phyloP scores from a whole-genome alignment of 2,113 vertebrate genomes.

The Acinonyx jubatus region DNA sequence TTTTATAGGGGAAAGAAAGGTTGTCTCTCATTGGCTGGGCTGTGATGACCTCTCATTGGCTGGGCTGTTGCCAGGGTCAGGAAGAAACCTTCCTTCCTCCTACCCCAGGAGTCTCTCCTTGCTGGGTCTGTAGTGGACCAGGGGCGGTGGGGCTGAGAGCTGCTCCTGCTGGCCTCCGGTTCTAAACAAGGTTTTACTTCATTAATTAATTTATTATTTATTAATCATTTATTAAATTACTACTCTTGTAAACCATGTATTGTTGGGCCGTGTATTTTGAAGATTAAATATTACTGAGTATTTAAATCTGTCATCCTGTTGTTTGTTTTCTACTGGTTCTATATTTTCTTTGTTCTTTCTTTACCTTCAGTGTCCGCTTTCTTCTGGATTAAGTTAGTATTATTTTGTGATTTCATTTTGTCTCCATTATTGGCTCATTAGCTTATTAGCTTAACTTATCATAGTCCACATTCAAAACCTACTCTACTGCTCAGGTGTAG shows the following conservation, averaged over 20 bases:
- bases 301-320: background rate
- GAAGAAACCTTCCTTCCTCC: too few species aligned
- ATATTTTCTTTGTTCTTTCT: background rate
- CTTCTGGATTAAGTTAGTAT: background rate
- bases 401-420: background rate
- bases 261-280: background rate
- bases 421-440: background rate
- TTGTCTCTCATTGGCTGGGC: too few species aligned
- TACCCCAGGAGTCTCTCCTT: too few species aligned
- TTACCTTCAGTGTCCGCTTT: background rate
- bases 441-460: background rate
- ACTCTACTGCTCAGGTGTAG: accelerated
- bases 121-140: too few species aligned
- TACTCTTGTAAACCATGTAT: background rate
- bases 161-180: too few species aligned
- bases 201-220: too few species aligned
- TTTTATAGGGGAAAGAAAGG: background rate
- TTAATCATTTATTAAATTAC: too few species aligned
- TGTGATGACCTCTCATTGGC: too few species aligned
- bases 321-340: background rate
- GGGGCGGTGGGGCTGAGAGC: too few species aligned
- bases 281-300: too few species aligned
- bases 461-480: background rate
- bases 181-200: too few species aligned
- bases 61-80: too few species aligned